Evolutionary conservation across 2,113 vertebrate species (phyloP).

Genomic region (Heteronetta atricapilla): DNA sequence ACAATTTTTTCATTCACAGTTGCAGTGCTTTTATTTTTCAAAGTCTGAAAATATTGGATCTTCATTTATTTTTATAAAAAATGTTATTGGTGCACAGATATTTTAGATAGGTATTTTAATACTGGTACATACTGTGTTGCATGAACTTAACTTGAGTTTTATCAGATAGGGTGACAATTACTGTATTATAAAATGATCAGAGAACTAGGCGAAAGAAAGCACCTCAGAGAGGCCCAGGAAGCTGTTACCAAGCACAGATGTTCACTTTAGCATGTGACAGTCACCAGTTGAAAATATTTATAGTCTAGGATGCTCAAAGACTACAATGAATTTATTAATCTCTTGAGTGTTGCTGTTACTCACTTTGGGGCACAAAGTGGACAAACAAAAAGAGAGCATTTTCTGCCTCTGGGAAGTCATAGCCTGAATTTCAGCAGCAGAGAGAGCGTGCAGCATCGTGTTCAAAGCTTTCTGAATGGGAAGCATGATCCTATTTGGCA

Average conservation of each 20-base stretch:
- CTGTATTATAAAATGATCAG: neutral
- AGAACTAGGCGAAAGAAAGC: neutral
- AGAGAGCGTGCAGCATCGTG: neutral
- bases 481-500: neutral
- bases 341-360: neutral
- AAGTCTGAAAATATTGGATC: too few relatives aligned
- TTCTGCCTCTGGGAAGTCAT: neutral
- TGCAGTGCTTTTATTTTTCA: too few relatives aligned
- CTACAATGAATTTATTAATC: neutral
- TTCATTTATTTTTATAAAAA: neutral
- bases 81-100: neutral
- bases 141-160: neutral
- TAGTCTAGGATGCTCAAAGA: neutral
- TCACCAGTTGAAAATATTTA: neutral
- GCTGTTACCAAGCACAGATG: neutral
- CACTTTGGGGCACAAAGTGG: neutral
- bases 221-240: neutral
- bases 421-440: neutral
- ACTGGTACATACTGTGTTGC: neutral
- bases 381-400: neutral
- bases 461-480: neutral
- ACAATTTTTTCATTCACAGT: too few relatives aligned
- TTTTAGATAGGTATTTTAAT: neutral
- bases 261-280: neutral
- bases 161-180: neutral